Conservation (phyloP, 2,113 vertebrate species). For the Onychorhynchus coronatus region DNA sequence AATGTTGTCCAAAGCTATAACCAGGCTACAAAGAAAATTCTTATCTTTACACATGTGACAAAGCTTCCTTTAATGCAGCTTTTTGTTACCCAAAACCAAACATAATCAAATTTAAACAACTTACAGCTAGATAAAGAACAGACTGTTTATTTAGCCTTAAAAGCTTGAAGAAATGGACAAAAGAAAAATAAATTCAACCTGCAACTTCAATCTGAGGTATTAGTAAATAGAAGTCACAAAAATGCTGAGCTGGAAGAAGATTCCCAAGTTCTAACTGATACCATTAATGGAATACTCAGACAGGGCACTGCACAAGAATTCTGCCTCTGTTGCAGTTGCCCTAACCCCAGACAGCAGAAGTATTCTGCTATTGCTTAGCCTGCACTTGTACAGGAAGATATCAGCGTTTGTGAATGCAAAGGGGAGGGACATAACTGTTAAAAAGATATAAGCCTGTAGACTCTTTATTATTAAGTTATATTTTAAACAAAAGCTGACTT, state of each 20-base stretch:
- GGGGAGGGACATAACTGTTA: not conserved
- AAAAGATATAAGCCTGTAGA: not conserved
- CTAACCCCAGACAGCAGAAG: not conserved
- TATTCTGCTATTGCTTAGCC: not conserved
- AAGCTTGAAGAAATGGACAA: not conserved
- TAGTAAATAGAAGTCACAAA: not conserved
- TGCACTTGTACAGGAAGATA: not conserved
- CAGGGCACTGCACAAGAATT: not conserved
- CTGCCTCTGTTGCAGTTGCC: not conserved
- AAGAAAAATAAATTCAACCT: not conserved
- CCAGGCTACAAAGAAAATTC: not conserved
- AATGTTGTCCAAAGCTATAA: conserved; percentile 1
- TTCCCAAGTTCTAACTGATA: not conserved
- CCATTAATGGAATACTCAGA: not conserved
- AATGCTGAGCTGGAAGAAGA: not conserved
- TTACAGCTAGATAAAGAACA: not conserved
- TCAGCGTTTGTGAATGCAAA: not conserved
- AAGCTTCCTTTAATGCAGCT: not conserved
- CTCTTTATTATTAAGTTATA: not conserved
- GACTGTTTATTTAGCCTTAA: not conserved
- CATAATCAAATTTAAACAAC: not conserved
- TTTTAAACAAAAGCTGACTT: not conserved
- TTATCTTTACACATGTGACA: not conserved
- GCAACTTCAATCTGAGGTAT: not conserved
- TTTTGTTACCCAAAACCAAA: not conserved